These are phyloP conservation scores for Manis crassicaudata DNA, from an alignment of 2,797 vertebrate species.

Conservation along the genomic window DNA sequence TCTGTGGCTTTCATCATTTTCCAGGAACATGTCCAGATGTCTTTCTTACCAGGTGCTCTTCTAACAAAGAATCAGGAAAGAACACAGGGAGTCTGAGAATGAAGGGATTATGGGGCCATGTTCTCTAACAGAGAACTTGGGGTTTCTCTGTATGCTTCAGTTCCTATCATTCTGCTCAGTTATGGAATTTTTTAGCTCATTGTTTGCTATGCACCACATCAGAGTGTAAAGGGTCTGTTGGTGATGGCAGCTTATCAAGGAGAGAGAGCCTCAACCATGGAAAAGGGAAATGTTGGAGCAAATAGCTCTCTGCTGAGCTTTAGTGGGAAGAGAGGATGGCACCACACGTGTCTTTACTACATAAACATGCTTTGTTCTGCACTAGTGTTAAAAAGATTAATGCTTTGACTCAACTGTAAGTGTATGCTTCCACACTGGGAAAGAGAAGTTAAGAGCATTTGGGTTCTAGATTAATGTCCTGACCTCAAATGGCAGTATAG, in stretches of 20 bases:
- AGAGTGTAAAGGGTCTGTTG: neutral
- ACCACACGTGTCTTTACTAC: neutral
- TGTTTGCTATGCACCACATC: neutral
- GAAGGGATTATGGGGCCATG: accelerated
- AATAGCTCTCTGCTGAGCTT: neutral
- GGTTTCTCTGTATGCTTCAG: neutral
- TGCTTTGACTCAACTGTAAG: neutral
- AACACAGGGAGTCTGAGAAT: neutral
- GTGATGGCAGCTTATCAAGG: neutral
- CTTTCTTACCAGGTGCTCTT: neutral
- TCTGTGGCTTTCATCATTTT: neutral
- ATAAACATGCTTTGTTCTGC: neutral
- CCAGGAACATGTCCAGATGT: neutral
- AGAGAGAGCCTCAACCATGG: neutral
- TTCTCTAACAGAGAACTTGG: neutral
- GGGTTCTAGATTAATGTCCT: neutral
- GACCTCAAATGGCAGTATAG: neutral
- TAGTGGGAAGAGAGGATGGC: neutral
- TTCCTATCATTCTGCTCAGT: neutral
- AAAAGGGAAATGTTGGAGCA: neutral
- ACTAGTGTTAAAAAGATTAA: neutral
- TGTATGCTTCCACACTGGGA: neutral
- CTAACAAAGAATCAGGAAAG: neutral
- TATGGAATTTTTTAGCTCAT: neutral
- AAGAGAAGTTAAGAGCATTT: neutral